A percentile compares a stretch with the other conserved stretches of the same genome.
Conservation (phyloP, 2,113 vertebrate genomes). For the Planiliza haematocheilus region DNA sequence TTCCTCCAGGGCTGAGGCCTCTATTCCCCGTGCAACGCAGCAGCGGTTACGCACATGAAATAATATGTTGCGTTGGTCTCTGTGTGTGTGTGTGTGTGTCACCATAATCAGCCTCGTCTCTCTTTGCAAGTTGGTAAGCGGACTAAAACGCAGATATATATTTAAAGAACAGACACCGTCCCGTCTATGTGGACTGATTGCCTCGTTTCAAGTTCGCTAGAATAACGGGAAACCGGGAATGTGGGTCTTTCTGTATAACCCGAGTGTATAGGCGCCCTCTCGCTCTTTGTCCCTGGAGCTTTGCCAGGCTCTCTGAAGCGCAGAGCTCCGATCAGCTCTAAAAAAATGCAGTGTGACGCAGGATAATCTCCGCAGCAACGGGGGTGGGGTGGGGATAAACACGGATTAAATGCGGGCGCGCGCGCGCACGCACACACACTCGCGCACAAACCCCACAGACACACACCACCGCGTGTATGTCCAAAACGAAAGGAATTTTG, state of each 20-base stretch:
- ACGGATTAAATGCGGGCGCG: slow-evolving; percentile 70
- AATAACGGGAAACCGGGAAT: slow-evolving; percentile 11
- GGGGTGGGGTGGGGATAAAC: slow-evolving; percentile 79
- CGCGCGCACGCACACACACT: slow-evolving; percentile 22
- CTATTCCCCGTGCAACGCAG: slow-evolving; percentile 19
- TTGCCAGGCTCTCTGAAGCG: slow-evolving; percentile 73
- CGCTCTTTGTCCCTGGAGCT: slow-evolving; percentile 76
- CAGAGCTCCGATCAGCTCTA: slow-evolving; percentile 74
- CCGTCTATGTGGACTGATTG: neutral
- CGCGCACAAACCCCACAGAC: slow-evolving; percentile 17
- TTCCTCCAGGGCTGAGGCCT: slow-evolving; percentile 78
- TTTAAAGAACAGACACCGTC: neutral
- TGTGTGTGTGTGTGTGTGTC: neutral
- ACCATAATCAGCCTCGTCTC: neutral
- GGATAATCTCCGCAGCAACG: slow-evolving; percentile 82
- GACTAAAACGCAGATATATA: neutral
- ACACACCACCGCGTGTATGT: slow-evolving; percentile 18
- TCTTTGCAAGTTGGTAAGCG: slow-evolving; percentile 13
- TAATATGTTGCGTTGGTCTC: neutral
- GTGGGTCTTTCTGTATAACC: slow-evolving; percentile 27
- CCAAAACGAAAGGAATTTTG: slow-evolving; percentile 44
- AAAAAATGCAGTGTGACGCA: slow-evolving; percentile 78
- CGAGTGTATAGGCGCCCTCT: slow-evolving; percentile 50
- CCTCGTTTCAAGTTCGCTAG: neutral
- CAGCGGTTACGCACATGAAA: slow-evolving; percentile 7